Conservation (phyloP, 2,797 vertebrate species). For the Furcifer pardalis region DNA sequence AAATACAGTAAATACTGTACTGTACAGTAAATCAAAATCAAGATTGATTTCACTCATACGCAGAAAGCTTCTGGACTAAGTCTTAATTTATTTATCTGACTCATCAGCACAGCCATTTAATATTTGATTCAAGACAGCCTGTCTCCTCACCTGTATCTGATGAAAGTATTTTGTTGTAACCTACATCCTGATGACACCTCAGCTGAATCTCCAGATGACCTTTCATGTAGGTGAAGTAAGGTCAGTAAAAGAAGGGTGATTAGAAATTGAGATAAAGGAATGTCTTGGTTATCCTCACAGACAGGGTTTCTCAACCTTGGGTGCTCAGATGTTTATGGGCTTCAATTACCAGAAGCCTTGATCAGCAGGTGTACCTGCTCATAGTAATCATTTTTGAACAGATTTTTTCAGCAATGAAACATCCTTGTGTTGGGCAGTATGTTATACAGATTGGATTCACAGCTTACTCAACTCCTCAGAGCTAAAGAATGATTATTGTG, state of each 20-base stretch:
- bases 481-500: slow-evolving; percentile 54
- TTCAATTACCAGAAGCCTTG: no score
- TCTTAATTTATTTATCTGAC: not conserved
- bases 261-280: slow-evolving; percentile 37
- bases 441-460: slow-evolving; percentile 64
- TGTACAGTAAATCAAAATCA: no score
- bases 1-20: no score
- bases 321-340: no score
- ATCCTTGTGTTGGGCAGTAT: slow-evolving; percentile 60
- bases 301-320: no score
- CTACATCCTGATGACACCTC: not conserved
- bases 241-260: not conserved
- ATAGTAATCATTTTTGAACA: slow-evolving; percentile 25
- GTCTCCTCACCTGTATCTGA: not conserved
- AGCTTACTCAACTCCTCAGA: slow-evolving; percentile 49
- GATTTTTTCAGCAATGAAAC: slow-evolving; percentile 68
- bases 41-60: no score
- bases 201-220: not conserved
- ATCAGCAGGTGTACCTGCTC: no score
- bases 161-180: not conserved
- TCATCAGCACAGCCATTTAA: not conserved
- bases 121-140: not conserved
- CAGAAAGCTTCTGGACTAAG: not conserved
- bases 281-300: slow-evolving; percentile 48
- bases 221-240: not conserved